Conservation (phyloP, 2,797 vertebrate species). For the Petrocephalus schoutedeni region DNA sequence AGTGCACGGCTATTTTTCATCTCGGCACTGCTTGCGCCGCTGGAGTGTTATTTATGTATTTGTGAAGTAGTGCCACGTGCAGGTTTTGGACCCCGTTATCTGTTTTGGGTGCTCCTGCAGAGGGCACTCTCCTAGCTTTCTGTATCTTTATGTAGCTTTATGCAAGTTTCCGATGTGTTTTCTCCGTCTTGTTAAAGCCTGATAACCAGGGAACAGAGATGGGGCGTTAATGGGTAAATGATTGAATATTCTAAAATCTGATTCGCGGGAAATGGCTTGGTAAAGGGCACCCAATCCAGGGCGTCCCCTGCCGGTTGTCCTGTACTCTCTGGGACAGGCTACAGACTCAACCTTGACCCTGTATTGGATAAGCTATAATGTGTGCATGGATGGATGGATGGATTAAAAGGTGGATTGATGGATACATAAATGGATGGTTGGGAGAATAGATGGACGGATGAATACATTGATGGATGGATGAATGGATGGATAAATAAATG, state of each 20-base stretch:
- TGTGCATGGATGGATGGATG: neutral
- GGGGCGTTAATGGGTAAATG: neutral
- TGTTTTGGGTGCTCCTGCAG: neutral
- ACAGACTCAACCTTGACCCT: neutral
- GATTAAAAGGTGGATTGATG: neutral
- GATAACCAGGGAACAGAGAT: neutral
- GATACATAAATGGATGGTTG: neutral
- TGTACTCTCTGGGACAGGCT: neutral
- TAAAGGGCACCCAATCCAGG: neutral
- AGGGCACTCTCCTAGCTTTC: neutral
- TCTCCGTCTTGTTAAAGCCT: neutral
- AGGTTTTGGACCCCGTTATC: neutral
- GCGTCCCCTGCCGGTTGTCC: neutral
- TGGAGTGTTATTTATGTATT: neutral
- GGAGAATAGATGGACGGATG: neutral
- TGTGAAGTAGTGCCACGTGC: neutral
- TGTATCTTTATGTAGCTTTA: neutral
- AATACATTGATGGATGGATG: neutral
- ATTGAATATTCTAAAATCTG: neutral
- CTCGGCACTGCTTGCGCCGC: neutral
- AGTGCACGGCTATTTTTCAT: neutral
- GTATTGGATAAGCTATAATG: neutral
- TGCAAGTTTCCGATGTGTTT: neutral
- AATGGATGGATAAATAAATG: neutral
- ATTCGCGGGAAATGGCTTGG: neutral